phyloP scores from a whole-genome alignment of 2,113 vertebrate species.

The Forbesichthys agassizii region DNA sequence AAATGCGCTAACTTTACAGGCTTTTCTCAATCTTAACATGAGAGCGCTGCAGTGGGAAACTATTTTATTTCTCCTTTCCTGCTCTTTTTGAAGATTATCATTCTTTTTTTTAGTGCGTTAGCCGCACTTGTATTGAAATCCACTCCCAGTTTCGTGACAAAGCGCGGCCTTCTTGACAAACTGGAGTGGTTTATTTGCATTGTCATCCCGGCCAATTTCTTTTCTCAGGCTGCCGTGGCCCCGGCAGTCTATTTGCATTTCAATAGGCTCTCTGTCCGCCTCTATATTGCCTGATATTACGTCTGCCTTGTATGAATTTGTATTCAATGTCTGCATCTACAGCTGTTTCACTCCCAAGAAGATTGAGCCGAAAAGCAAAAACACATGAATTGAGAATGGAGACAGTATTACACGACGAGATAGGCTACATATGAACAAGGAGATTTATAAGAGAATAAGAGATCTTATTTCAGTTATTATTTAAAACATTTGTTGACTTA shows the following conservation, averaged over 20 bases:
- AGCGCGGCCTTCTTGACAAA: constrained; percentile 78
- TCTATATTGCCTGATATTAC: constrained; percentile 78
- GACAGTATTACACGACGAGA: constrained; percentile 59
- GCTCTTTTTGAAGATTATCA: constrained; percentile 68
- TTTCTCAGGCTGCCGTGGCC: constrained; percentile 68
- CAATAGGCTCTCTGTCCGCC: constrained; percentile 75
- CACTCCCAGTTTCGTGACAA: constrained; percentile 75
- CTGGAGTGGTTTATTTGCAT: constrained; percentile 80
- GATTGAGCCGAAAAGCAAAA: constrained; percentile 63
- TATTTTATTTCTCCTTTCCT: constrained; percentile 67
- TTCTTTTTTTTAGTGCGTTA: constrained; percentile 67
- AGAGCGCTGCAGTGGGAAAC: constrained; percentile 52
- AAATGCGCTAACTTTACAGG: constrained; percentile 62
- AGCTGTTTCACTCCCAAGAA: constrained; percentile 63
- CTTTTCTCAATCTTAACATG: constrained; percentile 65
- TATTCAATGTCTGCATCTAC: constrained; percentile 75
- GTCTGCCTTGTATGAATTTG: constrained; percentile 73
- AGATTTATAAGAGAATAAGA: not conserved
- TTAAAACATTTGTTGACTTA: too few relatives aligned
- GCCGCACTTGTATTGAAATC: constrained; percentile 76
- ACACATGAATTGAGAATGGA: constrained; percentile 62
- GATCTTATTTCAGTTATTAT: too few relatives aligned
- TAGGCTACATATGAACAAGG: constrained; percentile 30
- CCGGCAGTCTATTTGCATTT: constrained; percentile 76
- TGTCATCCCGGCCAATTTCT: constrained; percentile 78